Percentiles rank a stretch among this genome's conserved stretches.
Conservation (phyloP, 2,888 invertebrate species). For the Epistrophe eligans region DNA sequence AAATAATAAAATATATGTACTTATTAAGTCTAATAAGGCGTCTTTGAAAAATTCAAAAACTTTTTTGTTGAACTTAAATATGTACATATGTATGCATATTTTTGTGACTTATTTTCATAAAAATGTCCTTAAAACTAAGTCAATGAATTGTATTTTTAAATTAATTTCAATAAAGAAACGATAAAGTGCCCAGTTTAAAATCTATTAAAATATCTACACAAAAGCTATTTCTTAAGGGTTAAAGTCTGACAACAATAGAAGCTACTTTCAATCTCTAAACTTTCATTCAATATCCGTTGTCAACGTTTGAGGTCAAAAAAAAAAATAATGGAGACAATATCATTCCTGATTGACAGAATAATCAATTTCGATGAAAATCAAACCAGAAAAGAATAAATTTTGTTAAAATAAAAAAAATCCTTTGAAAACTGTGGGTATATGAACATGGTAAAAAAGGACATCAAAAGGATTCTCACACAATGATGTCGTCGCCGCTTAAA, state of each 20-base stretch:
- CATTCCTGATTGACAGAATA: constrained; percentile 37
- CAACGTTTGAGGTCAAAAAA: constrained; percentile 10
- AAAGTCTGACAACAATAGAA: not conserved
- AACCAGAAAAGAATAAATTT: constrained; percentile 26
- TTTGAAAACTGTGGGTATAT: not conserved
- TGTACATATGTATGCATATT: too few species aligned
- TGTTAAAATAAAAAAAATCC: not conserved
- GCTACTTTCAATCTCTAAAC: constrained; percentile 6
- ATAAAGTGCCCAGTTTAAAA: not conserved
- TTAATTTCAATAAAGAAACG: not conserved
- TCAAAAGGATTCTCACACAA: constrained; percentile 35
- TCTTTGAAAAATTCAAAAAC: too few species aligned
- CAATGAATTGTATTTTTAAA: not conserved
- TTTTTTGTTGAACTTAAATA: too few species aligned
- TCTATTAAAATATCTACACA: not conserved
- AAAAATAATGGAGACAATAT: constrained; percentile 23
- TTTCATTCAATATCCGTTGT: constrained; percentile 7
- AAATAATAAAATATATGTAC: too few species aligned
- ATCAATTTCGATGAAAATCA: constrained; percentile 37
- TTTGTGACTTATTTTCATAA: too few species aligned
- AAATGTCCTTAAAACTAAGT: too few species aligned
- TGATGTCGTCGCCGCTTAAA: constrained; percentile 18
- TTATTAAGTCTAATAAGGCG: too few species aligned
- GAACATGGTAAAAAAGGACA: constrained; percentile 1
- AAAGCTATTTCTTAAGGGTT: not conserved